Percentiles rank a stretch among this genome's conserved stretches.
phyloP scores from a whole-genome alignment of 2,888 invertebrate genomes.

The Bedellia somnulentella region DNA sequence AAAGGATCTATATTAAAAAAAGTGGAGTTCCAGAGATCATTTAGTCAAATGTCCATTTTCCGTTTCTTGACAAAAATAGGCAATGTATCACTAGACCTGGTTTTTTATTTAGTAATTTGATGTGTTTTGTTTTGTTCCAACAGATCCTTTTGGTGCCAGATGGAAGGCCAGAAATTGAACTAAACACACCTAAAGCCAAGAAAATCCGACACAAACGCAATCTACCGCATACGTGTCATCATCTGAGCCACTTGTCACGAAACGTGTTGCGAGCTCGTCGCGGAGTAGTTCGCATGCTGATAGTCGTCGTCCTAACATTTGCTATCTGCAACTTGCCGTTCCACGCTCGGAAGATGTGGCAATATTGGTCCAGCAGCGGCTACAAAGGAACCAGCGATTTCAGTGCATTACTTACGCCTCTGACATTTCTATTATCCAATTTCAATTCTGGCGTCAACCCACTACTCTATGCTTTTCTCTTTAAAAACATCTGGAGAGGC shows the following conservation, averaged over 20 bases:
- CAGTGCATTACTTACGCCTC: conserved; percentile 77
- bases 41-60: no score
- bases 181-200: no score
- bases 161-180: no score
- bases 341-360: conserved; percentile 87
- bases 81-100: no score
- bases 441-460: conserved; percentile 91
- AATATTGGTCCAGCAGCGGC: conserved; percentile 68
- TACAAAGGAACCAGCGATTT: conserved; percentile 74
- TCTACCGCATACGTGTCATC: conserved; percentile 53
- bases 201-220: conserved; percentile 36
- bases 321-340: conserved; percentile 88
- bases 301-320: conserved; percentile 86
- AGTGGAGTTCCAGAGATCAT: no score
- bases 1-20: no score
- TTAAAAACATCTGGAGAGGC: conserved; percentile 79
- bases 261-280: conserved; percentile 78
- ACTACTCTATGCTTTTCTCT: conserved; percentile 84
- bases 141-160: no score
- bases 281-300: conserved; percentile 86
- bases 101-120: no score
- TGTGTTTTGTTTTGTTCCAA: no score
- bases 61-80: no score
- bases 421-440: conserved; percentile 85
- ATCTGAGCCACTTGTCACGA: conserved; percentile 70